phyloP scores from a whole-genome alignment of 2,113 vertebrate species.

The Mesoclemmys tuberculata region DNA sequence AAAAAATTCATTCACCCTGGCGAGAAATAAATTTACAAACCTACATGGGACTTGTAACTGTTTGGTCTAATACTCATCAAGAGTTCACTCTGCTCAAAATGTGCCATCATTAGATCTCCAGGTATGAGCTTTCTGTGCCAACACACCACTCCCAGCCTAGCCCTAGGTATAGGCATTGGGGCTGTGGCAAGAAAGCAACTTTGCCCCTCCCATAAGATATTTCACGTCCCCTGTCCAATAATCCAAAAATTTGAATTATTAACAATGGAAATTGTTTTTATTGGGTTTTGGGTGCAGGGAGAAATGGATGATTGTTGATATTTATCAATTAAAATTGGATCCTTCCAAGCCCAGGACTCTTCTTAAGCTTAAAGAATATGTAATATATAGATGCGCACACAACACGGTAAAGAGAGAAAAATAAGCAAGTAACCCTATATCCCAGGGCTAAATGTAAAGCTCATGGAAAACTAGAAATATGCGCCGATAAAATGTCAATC shows the following conservation, averaged over 20 bases:
- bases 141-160: not conserved
- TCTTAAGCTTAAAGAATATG: slow-evolving; percentile 2
- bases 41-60: not conserved
- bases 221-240: not conserved
- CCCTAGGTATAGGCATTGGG: not conserved
- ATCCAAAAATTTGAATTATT: not conserved
- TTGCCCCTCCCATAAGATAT: not conserved
- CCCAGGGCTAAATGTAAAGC: slow-evolving; percentile 38
- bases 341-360: slow-evolving; percentile 39
- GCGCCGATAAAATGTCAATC: not conserved
- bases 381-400: not conserved
- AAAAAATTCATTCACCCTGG: not conserved
- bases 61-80: not conserved
- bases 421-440: slow-evolving; percentile 17
- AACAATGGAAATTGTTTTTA: not conserved
- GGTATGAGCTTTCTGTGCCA: not conserved
- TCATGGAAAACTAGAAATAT: slow-evolving; percentile 35
- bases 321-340: slow-evolving; percentile 31
- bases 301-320: slow-evolving; percentile 26
- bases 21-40: not conserved
- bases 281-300: not conserved
- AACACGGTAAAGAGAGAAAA: slow-evolving; percentile 32
- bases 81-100: not conserved
- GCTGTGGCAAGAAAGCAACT: not conserved
- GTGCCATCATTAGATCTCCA: not conserved